These are phyloP conservation scores for Meloe dianella DNA, from an alignment of 2,888 invertebrate genomes.

Conservation along the genomic window DNA sequence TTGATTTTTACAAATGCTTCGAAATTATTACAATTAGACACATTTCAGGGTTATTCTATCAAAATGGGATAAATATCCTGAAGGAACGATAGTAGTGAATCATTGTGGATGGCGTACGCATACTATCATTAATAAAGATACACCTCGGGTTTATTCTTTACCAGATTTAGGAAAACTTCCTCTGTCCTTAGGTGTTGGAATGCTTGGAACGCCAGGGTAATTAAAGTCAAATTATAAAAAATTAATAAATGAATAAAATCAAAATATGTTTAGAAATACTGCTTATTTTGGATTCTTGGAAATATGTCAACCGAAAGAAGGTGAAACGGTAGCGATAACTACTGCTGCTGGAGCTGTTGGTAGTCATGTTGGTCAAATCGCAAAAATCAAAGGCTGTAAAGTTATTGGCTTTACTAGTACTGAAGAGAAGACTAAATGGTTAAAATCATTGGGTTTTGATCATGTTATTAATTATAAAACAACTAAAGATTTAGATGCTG, in stretches of 20 bases:
- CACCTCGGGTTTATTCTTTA: constrained; percentile 53
- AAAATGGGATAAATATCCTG: constrained; percentile 20
- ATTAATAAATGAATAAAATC: no score
- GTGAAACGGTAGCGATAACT: constrained; percentile 74
- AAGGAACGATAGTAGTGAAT: constrained; percentile 68
- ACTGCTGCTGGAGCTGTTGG: constrained; percentile 83
- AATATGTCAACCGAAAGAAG: constrained; percentile 71
- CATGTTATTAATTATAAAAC: constrained; percentile 75
- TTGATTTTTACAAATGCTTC: constrained; percentile 22
- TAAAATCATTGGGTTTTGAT: constrained; percentile 70
- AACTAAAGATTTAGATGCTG: constrained; percentile 58
- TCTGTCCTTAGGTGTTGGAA: constrained; percentile 67
- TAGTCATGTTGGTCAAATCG: constrained; percentile 77
- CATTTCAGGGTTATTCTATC: constrained; percentile 36
- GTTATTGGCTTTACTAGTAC: constrained; percentile 75
- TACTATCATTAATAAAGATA: constrained; percentile 57
- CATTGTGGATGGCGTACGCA: constrained; percentile 72
- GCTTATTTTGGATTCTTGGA: constrained; percentile 77
- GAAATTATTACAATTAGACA: not conserved
- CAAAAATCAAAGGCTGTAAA: constrained; percentile 70
- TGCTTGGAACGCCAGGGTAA: constrained; percentile 75
- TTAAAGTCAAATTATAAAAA: not conserved
- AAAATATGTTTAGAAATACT: constrained; percentile 68
- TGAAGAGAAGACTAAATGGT: constrained; percentile 72
- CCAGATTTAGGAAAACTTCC: constrained; percentile 67